Evolutionary conservation across 2,113 vertebrate genomes (phyloP), one percentile per base, ranked within the genome.

Genomic region (Pollachius pollachius): DNA sequence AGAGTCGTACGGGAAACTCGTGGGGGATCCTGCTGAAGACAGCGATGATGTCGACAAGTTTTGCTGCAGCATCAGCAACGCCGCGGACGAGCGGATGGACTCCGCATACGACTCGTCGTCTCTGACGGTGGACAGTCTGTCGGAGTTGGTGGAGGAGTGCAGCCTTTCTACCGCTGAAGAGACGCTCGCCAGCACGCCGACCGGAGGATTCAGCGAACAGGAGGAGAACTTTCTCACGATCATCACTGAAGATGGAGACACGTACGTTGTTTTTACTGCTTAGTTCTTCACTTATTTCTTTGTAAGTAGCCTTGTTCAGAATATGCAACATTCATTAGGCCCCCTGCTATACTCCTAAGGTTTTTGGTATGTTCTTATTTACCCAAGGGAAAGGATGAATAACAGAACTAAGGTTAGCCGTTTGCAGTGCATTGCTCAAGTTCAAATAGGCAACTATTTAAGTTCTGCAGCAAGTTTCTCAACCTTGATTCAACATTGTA

Each of bases 221-320:
- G 90, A 93, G 75, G 84, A 84, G 37, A 84, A 82, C 76, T 61
- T 87, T 37, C 80, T 93, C 67, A 85, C 88, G 0, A 85, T 83
- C 7, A 86, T 93, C 54, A 93, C 91, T 52, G 90, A 92, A 37
- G 92, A 93, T 68, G 92, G 92, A 86, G 92, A 93, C 89, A 93
- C 92, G 92, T 93, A 92, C 23, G 92, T 90, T 63, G 41, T 48
- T 48, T 41, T 48, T 48, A 6, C 30, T 34, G 4, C 30, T 5
- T 34, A 5, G 4, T 34, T 34, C 0, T 34, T 34, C 30, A 4
- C 30, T 34, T 34, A 34, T 34, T 34, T 4, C 30, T 34, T 34
- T 34, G 30, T 34, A 34, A 34, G 30, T 34, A 34, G 30, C 30
- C 41, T 48, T 9, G 41, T 48, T 48, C 12, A 48, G 41, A 48